Evolutionary conservation across 2,888 invertebrate species (phyloP).

Genomic region (Harpalus rufipes): DNA sequence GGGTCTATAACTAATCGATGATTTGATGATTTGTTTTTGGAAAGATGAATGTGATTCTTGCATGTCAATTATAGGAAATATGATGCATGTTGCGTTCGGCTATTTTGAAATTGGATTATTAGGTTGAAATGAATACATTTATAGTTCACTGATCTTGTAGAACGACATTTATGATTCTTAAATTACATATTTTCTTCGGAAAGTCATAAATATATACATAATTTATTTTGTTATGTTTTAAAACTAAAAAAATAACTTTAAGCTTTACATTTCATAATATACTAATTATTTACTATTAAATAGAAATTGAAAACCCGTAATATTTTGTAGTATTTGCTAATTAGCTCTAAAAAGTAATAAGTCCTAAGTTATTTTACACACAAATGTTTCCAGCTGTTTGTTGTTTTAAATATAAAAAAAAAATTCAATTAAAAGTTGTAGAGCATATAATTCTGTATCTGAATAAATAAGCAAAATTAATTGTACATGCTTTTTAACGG

Average conservation of each 20-base stretch:
- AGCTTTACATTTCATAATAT: too few species aligned
- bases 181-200: not conserved
- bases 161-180: conserved; percentile 16
- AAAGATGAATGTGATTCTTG: conserved; percentile 46
- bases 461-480: too few species aligned
- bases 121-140: conserved; percentile 25
- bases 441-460: too few species aligned
- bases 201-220: not conserved
- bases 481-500: too few species aligned
- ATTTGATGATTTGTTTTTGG: conserved; percentile 14
- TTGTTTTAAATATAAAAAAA: too few species aligned
- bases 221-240: not conserved
- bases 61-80: conserved; percentile 45
- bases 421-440: too few species aligned
- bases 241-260: not conserved
- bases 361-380: too few species aligned
- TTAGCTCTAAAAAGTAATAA: too few species aligned
- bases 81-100: conserved; percentile 29
- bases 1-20: conserved; percentile 27
- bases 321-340: too few species aligned
- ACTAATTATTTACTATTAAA: too few species aligned
- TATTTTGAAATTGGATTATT: conserved; percentile 43
- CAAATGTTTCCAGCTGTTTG: too few species aligned
- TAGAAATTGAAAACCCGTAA: too few species aligned
- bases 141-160: not conserved